Evolutionary conservation across 1,140 invertebrate genomes (phyloP).

Genomic region (Zaprionus taronus): DNA sequence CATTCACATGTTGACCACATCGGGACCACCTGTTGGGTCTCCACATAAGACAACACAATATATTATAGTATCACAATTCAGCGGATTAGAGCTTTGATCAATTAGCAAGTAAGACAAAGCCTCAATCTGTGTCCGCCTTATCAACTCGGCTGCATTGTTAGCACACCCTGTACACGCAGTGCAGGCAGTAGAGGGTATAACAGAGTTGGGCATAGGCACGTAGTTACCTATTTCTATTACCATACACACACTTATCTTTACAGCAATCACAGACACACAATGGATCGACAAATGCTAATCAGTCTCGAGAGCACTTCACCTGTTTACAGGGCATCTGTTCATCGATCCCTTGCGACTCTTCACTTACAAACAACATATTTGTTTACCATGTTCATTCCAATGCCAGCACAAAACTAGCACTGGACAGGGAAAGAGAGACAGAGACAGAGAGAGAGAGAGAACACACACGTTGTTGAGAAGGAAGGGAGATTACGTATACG

Average conservation of each 20-base stretch:
- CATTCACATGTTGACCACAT: background rate
- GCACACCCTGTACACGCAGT: background rate
- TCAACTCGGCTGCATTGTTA: conserved; percentile 13
- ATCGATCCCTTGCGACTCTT: background rate
- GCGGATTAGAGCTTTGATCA: conserved; percentile 20
- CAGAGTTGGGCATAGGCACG: no score
- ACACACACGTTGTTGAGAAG: conserved; percentile 32
- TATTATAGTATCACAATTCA: conserved; percentile 10
- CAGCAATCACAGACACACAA: background rate
- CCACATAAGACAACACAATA: background rate
- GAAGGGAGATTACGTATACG: conserved; percentile 29
- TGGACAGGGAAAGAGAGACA: background rate
- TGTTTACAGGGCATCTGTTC: conserved; percentile 12
- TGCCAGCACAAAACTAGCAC: conserved; percentile 32
- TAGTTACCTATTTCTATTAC: no score
- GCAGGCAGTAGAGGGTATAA: background rate
- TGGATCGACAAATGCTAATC: background rate
- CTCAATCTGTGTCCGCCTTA: conserved; percentile 4
- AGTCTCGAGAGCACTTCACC: background rate
- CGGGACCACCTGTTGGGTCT: conserved; percentile 3
- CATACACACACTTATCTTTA: background rate
- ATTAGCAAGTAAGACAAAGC: conserved; percentile 14
- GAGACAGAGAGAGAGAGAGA: conserved; percentile 12
- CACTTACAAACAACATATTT: background rate
- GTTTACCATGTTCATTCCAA: conserved; percentile 47